Conservation (phyloP, 1,140 invertebrate genomes). For the Tenebrio molitor region DNA sequence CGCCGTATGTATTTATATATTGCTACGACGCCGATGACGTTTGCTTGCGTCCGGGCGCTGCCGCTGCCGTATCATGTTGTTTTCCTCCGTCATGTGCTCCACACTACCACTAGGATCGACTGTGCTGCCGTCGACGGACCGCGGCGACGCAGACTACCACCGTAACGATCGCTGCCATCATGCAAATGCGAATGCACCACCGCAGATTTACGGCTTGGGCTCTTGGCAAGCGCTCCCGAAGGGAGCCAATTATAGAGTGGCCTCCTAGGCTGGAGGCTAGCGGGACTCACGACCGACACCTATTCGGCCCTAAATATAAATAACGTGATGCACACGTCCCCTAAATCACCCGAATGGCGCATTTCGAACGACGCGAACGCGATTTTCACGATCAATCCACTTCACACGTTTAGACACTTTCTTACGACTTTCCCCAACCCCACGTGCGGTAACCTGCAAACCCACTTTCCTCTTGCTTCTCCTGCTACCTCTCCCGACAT, state of each 20-base stretch:
- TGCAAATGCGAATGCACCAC: slow-evolving; percentile 47
- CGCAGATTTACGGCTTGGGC: slow-evolving; percentile 39
- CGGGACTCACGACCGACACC: slow-evolving; percentile 18
- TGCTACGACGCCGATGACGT: slow-evolving; percentile 50
- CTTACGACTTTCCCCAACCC: not conserved
- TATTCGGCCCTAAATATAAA: slow-evolving; percentile 37
- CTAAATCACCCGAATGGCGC: slow-evolving; percentile 30
- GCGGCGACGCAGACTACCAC: slow-evolving; percentile 48
- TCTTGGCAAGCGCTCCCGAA: not conserved
- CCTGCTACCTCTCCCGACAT: too few species aligned
- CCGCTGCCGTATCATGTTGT: slow-evolving; percentile 30
- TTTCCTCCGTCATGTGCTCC: slow-evolving; percentile 15
- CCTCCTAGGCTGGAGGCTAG: not conserved
- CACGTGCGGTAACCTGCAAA: too few species aligned
- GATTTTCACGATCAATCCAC: slow-evolving; percentile 18
- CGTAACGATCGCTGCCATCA: slow-evolving; percentile 46
- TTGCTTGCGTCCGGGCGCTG: slow-evolving; percentile 40
- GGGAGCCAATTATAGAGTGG: not conserved
- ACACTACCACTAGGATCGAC: slow-evolving; percentile 41
- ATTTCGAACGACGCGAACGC: slow-evolving; percentile 8
- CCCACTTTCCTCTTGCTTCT: too few species aligned
- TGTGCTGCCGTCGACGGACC: slow-evolving; percentile 38
- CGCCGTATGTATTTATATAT: slow-evolving; percentile 54
- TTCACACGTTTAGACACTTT: not conserved
- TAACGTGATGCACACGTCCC: slow-evolving; percentile 42